Percentiles rank a stretch among this genome's conserved stretches.
These are phyloP conservation scores for Dilophus febrilis DNA, from an alignment of 2,888 invertebrate species.

Conservation along the genomic window DNA sequence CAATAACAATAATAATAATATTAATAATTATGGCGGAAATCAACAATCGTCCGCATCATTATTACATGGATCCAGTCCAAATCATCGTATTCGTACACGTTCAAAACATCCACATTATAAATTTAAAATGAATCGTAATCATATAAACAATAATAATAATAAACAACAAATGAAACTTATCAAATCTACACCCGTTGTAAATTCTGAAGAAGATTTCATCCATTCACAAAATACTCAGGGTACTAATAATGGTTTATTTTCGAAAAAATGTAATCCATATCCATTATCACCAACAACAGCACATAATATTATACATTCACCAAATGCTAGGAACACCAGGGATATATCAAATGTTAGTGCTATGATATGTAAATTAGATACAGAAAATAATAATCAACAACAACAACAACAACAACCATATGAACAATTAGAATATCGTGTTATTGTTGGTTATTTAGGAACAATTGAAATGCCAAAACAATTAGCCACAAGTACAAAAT, in stretches of 20 bases:
- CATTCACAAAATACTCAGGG: conserved; percentile 15
- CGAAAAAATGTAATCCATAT: conserved; percentile 1
- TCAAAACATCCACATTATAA: conserved; percentile 8
- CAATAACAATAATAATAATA: background rate
- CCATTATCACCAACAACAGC: conserved; percentile 15
- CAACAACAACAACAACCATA: background rate
- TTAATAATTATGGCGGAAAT: background rate
- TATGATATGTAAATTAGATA: conserved; percentile 24
- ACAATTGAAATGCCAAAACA: conserved; percentile 91
- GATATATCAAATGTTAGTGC: conserved; percentile 31
- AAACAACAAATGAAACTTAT: background rate
- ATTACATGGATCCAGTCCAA: too few relatives aligned
- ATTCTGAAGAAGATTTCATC: background rate
- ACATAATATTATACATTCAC: conserved; percentile 17
- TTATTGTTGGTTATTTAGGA: conserved; percentile 54
- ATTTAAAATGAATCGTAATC: conserved; percentile 4
- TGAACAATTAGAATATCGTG: too few relatives aligned
- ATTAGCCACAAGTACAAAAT: conserved; percentile 52
- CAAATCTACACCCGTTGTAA: background rate
- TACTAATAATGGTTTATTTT: conserved; percentile 21
- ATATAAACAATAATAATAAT: too few relatives aligned
- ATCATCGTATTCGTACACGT: background rate
- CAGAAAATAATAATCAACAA: conserved; percentile 5
- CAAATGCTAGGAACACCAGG: conserved; percentile 19
- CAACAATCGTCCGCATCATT: too few relatives aligned